A percentile compares a stretch with the other conserved stretches of the same genome.
phyloP scores from a whole-genome alignment of 2,113 vertebrate genomes.

The Bambusicola thoracicus region DNA sequence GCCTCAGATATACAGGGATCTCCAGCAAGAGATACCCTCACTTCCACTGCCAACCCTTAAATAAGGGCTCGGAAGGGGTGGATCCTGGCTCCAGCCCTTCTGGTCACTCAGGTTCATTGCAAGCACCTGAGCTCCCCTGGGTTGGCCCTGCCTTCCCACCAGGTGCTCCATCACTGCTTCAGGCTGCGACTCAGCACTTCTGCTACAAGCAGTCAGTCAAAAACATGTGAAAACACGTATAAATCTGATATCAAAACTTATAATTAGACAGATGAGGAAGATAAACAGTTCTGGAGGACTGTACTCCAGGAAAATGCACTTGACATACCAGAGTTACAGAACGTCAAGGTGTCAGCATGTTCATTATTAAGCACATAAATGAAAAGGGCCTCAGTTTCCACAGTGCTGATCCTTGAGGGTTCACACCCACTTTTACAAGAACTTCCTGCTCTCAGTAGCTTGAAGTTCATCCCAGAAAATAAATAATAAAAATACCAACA shows the following conservation, averaged over 20 bases:
- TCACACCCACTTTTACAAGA: background rate
- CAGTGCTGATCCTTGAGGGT: background rate
- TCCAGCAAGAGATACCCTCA: too few relatives aligned
- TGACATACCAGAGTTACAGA: background rate
- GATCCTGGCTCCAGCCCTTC: too few relatives aligned
- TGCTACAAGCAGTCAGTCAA: background rate
- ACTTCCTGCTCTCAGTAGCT: background rate
- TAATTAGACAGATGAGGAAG: background rate
- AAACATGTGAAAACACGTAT: background rate
- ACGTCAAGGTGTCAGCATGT: background rate
- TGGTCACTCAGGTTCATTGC: too few relatives aligned
- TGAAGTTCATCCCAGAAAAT: background rate
- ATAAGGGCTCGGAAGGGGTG: too few relatives aligned
- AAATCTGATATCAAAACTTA: background rate
- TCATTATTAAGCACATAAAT: background rate
- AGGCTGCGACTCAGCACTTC: too few relatives aligned
- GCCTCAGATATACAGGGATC: too few relatives aligned
- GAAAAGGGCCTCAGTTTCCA: background rate
- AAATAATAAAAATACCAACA: background rate
- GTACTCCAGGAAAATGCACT: background rate
- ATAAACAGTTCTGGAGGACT: background rate
- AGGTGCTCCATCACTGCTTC: too few relatives aligned
- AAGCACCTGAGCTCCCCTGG: too few relatives aligned
- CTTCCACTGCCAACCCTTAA: too few relatives aligned
- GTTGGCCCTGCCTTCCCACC: too few relatives aligned